Percentiles rank a stretch among this genome's conserved stretches.
Evolutionary conservation across 2,888 invertebrate genomes (phyloP).

Genomic region (Ceriagrion tenellum): DNA sequence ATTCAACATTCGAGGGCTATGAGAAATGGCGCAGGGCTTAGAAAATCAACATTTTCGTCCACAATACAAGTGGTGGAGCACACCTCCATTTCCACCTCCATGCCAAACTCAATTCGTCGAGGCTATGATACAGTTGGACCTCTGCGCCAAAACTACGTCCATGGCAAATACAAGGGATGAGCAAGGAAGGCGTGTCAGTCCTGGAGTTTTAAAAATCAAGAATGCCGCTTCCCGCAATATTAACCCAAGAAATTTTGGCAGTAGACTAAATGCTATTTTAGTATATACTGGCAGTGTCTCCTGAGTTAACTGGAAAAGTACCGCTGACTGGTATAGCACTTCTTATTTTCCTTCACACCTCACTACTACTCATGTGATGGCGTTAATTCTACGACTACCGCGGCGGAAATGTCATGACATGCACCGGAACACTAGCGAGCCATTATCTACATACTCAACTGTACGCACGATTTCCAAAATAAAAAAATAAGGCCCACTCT

Average conservation of each 20-base stretch:
- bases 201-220: neutral
- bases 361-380: too few relatives aligned
- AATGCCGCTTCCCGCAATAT: constrained; percentile 9
- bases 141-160: neutral
- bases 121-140: too few relatives aligned
- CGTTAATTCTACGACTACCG: neutral
- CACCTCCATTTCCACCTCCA: too few relatives aligned
- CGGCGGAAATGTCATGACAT: neutral
- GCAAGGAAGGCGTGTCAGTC: neutral
- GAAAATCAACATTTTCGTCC: too few relatives aligned
- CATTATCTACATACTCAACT: neutral
- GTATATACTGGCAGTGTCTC: constrained; percentile 36
- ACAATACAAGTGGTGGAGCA: too few relatives aligned
- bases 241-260: constrained; percentile 54
- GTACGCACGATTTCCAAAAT: constrained; percentile 25
- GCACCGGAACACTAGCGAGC: neutral
- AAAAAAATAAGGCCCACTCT: neutral
- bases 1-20: too few relatives aligned
- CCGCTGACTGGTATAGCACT: neutral
- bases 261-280: constrained; percentile 43
- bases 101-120: too few relatives aligned
- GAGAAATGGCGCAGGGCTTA: too few relatives aligned
- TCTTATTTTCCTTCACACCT: neutral
- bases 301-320: constrained; percentile 30
- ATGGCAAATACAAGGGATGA: too few relatives aligned